Evolutionary conservation across 2,797 vertebrate species (phyloP), one percentile per base, ranked within the genome.

Genomic region (Rhabdophis nuchalis): DNA sequence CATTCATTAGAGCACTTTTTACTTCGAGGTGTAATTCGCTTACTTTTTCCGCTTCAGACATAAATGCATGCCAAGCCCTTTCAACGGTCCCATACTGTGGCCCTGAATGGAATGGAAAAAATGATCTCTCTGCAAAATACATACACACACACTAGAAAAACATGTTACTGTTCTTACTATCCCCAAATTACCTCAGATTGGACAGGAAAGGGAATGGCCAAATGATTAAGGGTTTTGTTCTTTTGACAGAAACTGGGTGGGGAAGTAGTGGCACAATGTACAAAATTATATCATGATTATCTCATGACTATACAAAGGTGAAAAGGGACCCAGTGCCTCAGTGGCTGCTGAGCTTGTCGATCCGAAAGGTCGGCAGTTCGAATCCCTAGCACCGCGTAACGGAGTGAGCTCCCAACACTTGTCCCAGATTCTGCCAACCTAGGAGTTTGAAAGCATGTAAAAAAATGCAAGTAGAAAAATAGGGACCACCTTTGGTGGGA

Each of bases 21-120:
- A 99, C 98, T 93, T 99, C 99, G 96, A 99, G 98, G 96, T 99
- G 99, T 89, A 99, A 98, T 95, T 99, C 99, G 82, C 99, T 99
- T 93, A 99, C 99, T 96, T 98, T 98, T 98, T 99, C 99, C 0
- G 99, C 98, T 97, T 99, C 99, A 0, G 98, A 98, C 98, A 99
- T 99, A 95, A 99, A 93, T 18, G 99, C 98, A 0, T 97, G 94
- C 99, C 99, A 99, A 36, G 99, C 98, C 91, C 97, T 98, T 98
- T 99, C 99, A 97, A 99, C 95, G 0, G 99, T 98, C 87, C 99
- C 99, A 12, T 99, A 99, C 97, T 99, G 99, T 60, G 99, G 99
- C 32, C 99, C 99, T 99, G 97, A 93, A 95, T 92, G 94, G 36
- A 93, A 96, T 23, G 50, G 6, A 36, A 54, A 89, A 77, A 25